Evolutionary conservation across 2,113 vertebrate genomes (phyloP), one percentile per base, ranked within the genome.

Genomic region (Anarhynchus alexandrinus): DNA sequence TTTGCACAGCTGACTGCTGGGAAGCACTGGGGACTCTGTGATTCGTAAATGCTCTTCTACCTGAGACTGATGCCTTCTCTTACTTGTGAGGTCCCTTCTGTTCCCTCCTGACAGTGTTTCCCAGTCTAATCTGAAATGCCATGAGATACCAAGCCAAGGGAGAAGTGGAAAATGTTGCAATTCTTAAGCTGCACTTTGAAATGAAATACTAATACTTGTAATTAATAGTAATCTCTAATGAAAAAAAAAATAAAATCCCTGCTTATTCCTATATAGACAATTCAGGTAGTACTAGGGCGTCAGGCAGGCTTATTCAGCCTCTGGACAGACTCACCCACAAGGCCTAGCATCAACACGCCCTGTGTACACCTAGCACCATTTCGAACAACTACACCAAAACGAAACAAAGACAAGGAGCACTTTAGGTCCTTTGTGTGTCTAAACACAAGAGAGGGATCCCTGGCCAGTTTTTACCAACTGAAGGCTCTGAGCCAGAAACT

Each of bases 241-340:
- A 61, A 86, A 74, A 85, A 62, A 69, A 84, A 17, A 64, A 51
- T 15, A 42, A 42, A 51, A 81, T 64, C 59, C 26, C 84, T 88
- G 36, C 49, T 57, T 67, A 81, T 65, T 77, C 67, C 76, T 84
- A 52, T 17, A 49, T 22, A 91, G 90, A 9, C 61, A 51, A 29
- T 30, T 47, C 32, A 58, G 90, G 87, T 70, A 91, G 90, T 27
- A 81, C 36, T n/a, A 91, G 92, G 91, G 89, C 29, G 81, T 71
- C 78, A 90, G 79, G 82, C 54, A 93, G 83, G 69, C 74, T 93
- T 80, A 91, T 92, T 90, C 93, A 90, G 92, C 88, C 94, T 58
- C 83, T 91, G 92, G 79, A 58, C 79, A 97, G 96, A 73, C 77
- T 93, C 84, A 77, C 51, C 72, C 92, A 51, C 14, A 80, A 88